Base-by-base conservation (phyloP, 2,113 vertebrate genomes). In the Pica pica region DNA sequence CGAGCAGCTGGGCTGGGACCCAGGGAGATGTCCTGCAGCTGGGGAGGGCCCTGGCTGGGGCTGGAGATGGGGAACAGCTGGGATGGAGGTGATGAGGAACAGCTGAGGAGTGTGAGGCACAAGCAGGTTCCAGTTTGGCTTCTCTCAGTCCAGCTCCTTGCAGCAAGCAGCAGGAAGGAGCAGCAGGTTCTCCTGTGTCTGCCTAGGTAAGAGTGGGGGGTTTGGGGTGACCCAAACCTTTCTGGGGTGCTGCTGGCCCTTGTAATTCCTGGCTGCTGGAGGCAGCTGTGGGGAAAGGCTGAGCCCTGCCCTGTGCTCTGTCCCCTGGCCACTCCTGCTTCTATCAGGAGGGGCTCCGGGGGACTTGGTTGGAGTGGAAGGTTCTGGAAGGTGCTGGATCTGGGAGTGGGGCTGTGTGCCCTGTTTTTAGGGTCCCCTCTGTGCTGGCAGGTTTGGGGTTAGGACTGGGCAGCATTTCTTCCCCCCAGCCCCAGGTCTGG, bases 401-500 rank as follows among this genome's bases (percentile, higher is more conserved):
- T 49, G 55, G 37, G 39, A 26, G 2, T 2, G 16, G 37, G 28
- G 59, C 9, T 26, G 15, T 26, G 13, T 42, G 30, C 16, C 9
- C 46, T 35, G 27, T 11, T 22, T 31, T 64, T 44, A 11, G 53
- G 37, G 30, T 65, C 37, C 46, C 23, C 27, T 37, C 47, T 27
- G 14, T 4, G 2, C 59, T 30, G n/a, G 9, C 8, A 14, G 19
- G 9, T 30, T 39, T 67, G 70, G 46, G n/a, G 70, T 9, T 21
- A 30, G 68, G 49, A n/a, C 30, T 42, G 22, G 31, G 41, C 31
- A 89, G 44, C 26, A 13, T 24, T 74, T 52, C 2, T 39, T 30
- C 1, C 4, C 8, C 33, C 10, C 19, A 24, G 41, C 22, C 6
- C 52, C 0, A 0, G 9, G 6, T 35, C n/a, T 16, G 7, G 24